phyloP scores from a whole-genome alignment of 2,797 vertebrate species.

The Rachycentron canadum region DNA sequence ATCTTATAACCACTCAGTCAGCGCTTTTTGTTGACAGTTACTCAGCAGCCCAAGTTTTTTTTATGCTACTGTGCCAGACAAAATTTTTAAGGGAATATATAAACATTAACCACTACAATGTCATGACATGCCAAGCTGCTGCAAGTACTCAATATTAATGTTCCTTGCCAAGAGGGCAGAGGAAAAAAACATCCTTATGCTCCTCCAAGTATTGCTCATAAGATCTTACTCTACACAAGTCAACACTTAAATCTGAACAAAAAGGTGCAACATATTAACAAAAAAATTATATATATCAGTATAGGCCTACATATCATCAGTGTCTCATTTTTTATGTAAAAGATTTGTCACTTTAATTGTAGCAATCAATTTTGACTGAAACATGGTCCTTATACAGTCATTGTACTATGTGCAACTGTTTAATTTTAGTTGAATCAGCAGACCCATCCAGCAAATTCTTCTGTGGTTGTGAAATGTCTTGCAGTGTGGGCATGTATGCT shows the following conservation, averaged over 20 bases:
- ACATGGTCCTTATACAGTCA: constrained; percentile 6
- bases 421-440: constrained; percentile 12
- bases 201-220: constrained; percentile 55
- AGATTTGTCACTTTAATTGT: constrained; percentile 34
- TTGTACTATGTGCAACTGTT: constrained; percentile 11
- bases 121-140: constrained; percentile 36
- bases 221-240: constrained; percentile 33
- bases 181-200: not conserved
- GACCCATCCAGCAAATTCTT: constrained; percentile 6
- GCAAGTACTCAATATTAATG: constrained; percentile 30
- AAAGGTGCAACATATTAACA: constrained; percentile 57
- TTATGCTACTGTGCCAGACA: constrained; percentile 19
- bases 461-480: constrained; percentile 38
- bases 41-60: not conserved
- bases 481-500: constrained; percentile 52
- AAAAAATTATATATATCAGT: constrained; percentile 39
- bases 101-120: constrained; percentile 41
- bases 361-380: constrained; percentile 26
- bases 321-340: constrained; percentile 30
- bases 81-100: constrained; percentile 11
- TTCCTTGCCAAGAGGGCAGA: constrained; percentile 3
- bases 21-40: constrained; percentile 25
- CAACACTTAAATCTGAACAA: constrained; percentile 49
- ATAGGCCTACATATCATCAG: constrained; percentile 27
- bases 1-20: constrained; percentile 23